Conservation (phyloP, 2,797 vertebrate species). For the Urophycis tenuis region DNA sequence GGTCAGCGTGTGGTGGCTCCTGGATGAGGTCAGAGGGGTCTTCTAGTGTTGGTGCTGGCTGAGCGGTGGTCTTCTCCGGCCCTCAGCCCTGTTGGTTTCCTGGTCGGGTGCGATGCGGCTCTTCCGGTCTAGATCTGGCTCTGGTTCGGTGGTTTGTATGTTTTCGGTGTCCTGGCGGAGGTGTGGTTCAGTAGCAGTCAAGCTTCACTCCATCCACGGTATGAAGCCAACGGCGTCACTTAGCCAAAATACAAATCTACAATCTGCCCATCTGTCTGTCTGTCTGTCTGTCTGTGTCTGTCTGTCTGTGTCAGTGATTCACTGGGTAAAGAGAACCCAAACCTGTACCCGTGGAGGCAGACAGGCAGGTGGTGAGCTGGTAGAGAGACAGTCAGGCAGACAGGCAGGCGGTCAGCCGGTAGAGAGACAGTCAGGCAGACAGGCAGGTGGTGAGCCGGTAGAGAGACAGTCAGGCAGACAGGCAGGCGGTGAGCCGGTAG, state of each 20-base stretch:
- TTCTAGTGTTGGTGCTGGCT: not conserved
- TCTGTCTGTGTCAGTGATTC: too few relatives aligned
- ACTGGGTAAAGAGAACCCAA: not conserved
- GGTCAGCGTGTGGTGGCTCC: not conserved
- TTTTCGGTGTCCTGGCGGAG: constrained; percentile 5
- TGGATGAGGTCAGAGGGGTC: not conserved
- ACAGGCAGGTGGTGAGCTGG: not conserved
- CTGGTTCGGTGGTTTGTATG: not conserved
- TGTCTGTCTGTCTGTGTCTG: not conserved
- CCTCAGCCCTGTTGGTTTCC: constrained; percentile 1
- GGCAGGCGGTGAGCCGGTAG: too few relatives aligned
- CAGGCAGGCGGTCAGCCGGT: too few relatives aligned
- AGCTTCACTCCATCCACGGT: not conserved
- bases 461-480: too few relatives aligned
- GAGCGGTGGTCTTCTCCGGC: not conserved
- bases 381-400: not conserved
- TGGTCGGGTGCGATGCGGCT: constrained; percentile 4
- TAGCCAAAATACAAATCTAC: not conserved
- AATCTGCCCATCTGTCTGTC: not conserved
- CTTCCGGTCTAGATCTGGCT: not conserved
- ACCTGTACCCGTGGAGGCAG: not conserved
- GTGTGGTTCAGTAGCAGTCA: constrained; percentile 2
- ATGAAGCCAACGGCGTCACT: not conserved
- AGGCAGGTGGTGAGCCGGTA: not conserved
- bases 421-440: not conserved